These are phyloP conservation scores for Mellivora capensis DNA, from an alignment of 2,113 vertebrate genomes.

Conservation along the genomic window DNA sequence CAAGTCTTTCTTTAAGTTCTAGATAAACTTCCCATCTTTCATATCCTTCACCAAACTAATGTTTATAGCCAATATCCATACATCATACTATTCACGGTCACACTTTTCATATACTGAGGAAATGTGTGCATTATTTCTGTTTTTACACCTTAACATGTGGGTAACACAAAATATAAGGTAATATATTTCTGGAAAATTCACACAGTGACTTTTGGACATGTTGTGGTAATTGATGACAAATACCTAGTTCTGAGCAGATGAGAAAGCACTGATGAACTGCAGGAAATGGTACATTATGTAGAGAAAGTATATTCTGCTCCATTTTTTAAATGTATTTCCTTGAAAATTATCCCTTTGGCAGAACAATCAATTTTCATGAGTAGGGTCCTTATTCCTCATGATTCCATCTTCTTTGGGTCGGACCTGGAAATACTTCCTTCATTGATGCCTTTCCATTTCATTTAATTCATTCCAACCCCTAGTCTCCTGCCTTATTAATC, in stretches of 20 bases:
- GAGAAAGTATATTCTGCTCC: constrained; percentile 55
- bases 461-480: constrained; percentile 76
- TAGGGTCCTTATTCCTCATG: constrained; percentile 67
- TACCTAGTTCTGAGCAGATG: not conserved
- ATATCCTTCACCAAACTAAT: not conserved
- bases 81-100: not conserved
- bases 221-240: constrained; percentile 40
- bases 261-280: constrained; percentile 60
- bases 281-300: constrained; percentile 63
- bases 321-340: constrained; percentile 72
- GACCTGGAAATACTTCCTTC: constrained; percentile 73
- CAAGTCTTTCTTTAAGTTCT: not conserved
- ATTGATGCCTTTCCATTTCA: constrained; percentile 75
- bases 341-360: constrained; percentile 70
- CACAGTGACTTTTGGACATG: constrained; percentile 8
- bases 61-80: not conserved
- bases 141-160: not conserved
- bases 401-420: constrained; percentile 75
- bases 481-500: constrained; percentile 76
- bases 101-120: not conserved
- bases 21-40: not conserved
- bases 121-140: not conserved
- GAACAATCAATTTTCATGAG: constrained; percentile 76
- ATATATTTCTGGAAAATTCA: not conserved
- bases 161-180: not conserved